Evolutionary conservation across 2,888 invertebrate species (phyloP).

Genomic region (Andrena hattorfiana): DNA sequence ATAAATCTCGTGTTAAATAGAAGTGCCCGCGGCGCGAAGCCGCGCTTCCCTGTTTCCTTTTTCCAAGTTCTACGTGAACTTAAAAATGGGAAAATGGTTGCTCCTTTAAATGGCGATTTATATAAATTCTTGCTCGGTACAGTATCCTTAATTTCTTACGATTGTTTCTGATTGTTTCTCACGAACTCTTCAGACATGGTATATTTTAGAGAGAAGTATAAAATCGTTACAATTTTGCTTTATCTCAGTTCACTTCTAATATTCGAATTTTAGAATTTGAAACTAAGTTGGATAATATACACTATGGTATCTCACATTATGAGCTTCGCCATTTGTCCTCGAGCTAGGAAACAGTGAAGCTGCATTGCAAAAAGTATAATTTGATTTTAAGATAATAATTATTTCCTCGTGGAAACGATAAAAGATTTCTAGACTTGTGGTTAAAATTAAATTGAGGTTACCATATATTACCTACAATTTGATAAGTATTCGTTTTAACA

Average conservation of each 20-base stretch:
- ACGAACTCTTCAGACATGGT: background rate
- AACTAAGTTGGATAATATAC: too few species aligned
- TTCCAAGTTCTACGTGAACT: background rate
- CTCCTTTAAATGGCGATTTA: background rate
- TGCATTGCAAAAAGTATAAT: conserved; percentile 22
- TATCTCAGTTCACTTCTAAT: too few species aligned
- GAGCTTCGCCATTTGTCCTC: too few species aligned
- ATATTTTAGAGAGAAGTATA: background rate
- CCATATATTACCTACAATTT: too few species aligned
- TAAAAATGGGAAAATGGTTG: background rate
- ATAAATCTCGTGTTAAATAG: conserved; percentile 30
- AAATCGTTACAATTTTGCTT: too few species aligned
- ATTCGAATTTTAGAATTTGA: too few species aligned
- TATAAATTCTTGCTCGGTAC: background rate
- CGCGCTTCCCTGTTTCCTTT: background rate
- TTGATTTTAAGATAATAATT: conserved; percentile 12
- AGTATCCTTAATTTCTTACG: background rate
- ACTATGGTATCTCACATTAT: background rate
- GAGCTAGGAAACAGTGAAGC: too few species aligned
- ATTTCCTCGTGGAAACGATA: too few species aligned
- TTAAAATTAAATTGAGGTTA: background rate
- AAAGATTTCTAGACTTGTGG: background rate
- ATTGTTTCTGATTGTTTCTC: background rate
- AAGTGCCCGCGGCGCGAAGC: background rate
- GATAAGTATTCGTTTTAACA: background rate